Conservation (phyloP, 2,113 vertebrate species). For the Delphinapterus leucas region DNA sequence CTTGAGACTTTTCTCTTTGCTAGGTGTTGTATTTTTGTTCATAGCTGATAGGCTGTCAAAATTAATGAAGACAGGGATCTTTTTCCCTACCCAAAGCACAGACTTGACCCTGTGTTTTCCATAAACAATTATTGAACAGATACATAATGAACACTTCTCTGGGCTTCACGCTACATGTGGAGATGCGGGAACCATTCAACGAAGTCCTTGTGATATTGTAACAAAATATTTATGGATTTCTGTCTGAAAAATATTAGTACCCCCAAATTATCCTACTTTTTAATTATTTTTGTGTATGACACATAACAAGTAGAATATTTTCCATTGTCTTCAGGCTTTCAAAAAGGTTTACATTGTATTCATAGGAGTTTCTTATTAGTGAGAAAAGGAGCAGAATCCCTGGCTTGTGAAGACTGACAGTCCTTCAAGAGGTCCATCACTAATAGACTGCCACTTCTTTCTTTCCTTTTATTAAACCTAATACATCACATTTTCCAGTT, state of each 20-base stretch:
- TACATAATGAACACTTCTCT: background rate
- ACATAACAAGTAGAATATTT: background rate
- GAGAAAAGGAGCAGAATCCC: background rate
- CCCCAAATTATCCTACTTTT: background rate
- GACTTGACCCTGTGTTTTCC: background rate
- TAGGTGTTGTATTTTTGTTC: background rate
- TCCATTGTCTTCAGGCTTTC: background rate
- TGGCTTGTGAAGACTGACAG: background rate
- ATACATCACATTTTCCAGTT: background rate
- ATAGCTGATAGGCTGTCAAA: background rate
- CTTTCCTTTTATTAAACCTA: background rate
- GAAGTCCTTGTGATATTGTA: background rate
- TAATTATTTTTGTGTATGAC: background rate
- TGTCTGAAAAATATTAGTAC: background rate
- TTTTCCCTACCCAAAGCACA: no score
- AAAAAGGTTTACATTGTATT: background rate
- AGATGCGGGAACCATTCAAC: background rate
- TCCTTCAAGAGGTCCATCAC: background rate
- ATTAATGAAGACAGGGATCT: background rate
- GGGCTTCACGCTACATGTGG: background rate
- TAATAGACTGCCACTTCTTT: background rate
- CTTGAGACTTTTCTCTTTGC: background rate
- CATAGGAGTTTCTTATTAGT: background rate
- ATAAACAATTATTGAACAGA: background rate
- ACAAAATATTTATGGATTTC: background rate